phyloP scores from a whole-genome alignment of 2,113 vertebrate species.

The Bos javanicus region DNA sequence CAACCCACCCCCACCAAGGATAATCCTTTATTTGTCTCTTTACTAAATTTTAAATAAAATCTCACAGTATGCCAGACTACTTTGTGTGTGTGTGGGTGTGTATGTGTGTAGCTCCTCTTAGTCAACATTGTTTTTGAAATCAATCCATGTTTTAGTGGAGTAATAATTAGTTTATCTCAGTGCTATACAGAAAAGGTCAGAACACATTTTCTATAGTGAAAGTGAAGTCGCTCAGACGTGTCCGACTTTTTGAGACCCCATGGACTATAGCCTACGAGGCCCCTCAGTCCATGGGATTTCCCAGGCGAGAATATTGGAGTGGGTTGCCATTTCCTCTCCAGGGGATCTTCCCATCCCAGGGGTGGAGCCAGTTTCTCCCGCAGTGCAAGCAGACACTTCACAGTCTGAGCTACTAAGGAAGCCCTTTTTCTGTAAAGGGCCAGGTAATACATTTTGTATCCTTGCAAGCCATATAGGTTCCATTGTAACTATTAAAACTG shows the following conservation, averaged over 20 bases:
- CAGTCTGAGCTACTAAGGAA: background rate
- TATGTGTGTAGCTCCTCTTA: background rate
- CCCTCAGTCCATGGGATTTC: background rate
- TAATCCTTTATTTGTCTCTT: background rate
- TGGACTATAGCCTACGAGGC: background rate
- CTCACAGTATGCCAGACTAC: background rate
- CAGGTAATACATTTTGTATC: background rate
- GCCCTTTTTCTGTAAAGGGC: background rate
- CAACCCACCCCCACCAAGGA: background rate
- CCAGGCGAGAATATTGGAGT: background rate
- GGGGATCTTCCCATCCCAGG: background rate
- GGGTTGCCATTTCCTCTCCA: background rate
- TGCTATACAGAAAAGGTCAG: background rate
- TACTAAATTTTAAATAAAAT: background rate
- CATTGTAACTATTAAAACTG: background rate
- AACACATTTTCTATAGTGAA: background rate
- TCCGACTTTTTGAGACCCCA: background rate
- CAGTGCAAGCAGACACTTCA: background rate
- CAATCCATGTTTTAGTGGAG: background rate
- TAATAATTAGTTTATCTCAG: background rate
- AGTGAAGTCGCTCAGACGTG: background rate
- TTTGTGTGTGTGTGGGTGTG: background rate
- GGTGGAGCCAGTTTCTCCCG: fast-evolving
- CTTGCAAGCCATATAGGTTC: background rate
- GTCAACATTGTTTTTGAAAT: background rate